Base-by-base conservation (phyloP, 2,888 invertebrate species). In the Hemistola chrysoprasaria region DNA sequence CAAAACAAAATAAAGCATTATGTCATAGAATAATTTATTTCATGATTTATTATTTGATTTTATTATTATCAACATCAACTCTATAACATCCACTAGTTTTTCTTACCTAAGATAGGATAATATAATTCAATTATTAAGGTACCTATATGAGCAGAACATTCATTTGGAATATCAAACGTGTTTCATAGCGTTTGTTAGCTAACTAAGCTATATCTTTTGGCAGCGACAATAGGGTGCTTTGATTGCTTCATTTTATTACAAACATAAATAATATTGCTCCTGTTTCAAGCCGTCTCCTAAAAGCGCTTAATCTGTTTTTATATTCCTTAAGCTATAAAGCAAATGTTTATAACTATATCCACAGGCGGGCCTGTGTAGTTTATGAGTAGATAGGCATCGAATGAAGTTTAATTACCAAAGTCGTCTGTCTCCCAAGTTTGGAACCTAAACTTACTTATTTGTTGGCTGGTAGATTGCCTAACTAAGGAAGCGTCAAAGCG, bases 341-440 rank as follows among this genome's bases (percentile, higher is more conserved):
- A 36, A 40, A 11, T 28, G 9, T 8, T 25, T 25, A 25, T 42
- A 35, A 43, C 33, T 27, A 30, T 34, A 26, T 36, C 20, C 24
- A 20, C 31, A 35, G 30, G 6, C 22, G 26, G 9, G 35, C 24
- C 16, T 36, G 11, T 22, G 21, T 33, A 33, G 36, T 40, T 35
- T 44, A 26, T 40, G 35, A 22, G 27, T 30, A 37, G 48, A 47
- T 52, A 50, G 36, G 38, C 47, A 45, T 44, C 22, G 38, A 36
- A 42, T 41, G 20, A 50, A 47, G 45, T 55, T 55, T 53, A 53
- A 53, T 50, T 53, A 50, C 39, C 43, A 43, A 45, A 55, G 50
- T 49, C 43, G 42, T 40, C 42, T 50, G 40, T 46, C 47, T 47
- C 45, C 23, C 30, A 36, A 33, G 39, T 39, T 48, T 40, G 8